phyloP scores from a whole-genome alignment of 2,888 invertebrate species.

The Pimpla rufipes region DNA sequence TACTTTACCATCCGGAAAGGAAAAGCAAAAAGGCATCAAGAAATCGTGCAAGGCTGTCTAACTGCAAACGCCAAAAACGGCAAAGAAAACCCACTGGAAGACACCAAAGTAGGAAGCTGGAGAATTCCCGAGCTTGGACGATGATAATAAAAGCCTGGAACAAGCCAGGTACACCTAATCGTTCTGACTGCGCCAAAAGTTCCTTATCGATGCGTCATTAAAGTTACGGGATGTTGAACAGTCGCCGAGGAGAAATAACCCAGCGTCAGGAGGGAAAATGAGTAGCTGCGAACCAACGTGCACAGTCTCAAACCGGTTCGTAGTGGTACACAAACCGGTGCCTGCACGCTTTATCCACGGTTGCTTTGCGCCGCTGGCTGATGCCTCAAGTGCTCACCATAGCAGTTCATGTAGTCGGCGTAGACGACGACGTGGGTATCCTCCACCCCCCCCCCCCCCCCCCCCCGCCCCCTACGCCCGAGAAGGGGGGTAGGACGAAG shows the following conservation, averaged over 20 bases:
- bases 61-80: background rate
- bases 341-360: background rate
- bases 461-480: too few relatives aligned
- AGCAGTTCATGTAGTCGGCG: conserved; percentile 28
- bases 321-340: background rate
- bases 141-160: background rate
- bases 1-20: conserved; percentile 22
- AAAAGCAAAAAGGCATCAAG: background rate
- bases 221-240: conserved; percentile 30
- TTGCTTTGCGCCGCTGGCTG: background rate
- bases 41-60: background rate
- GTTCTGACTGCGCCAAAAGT: conserved; percentile 29
- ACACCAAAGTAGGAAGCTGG: too few relatives aligned
- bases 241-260: conserved; percentile 16
- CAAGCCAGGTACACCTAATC: background rate
- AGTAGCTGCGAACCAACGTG: conserved; percentile 3
- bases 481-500: background rate
- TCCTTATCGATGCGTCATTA: conserved; percentile 52
- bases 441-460: too few relatives aligned
- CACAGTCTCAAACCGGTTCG: background rate
- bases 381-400: background rate
- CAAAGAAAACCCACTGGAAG: too few relatives aligned
- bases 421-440: conserved; percentile 23
- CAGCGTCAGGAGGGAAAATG: background rate
- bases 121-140: too few relatives aligned